Percentiles rank a stretch among this genome's conserved stretches.
These are phyloP conservation scores for Ptiloglossa arizonensis DNA, from an alignment of 1,140 invertebrate species.

Conservation along the genomic window DNA sequence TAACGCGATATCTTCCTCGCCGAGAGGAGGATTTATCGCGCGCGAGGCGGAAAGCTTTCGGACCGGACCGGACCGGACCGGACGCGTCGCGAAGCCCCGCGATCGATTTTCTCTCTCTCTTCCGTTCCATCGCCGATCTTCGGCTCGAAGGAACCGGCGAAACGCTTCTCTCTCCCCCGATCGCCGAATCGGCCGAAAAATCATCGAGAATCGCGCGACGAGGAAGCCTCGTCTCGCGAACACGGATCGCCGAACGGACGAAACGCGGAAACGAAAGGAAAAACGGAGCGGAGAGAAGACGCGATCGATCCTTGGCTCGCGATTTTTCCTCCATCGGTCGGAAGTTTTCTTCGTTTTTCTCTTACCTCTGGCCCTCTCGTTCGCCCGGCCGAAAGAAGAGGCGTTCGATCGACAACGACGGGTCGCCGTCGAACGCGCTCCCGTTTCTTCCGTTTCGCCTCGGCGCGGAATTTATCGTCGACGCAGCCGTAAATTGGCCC, in stretches of 20 bases:
- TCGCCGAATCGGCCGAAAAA: slow-evolving; percentile 73
- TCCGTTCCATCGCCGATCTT: slow-evolving; percentile 31
- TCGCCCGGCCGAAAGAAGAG: too few species aligned
- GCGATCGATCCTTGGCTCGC: neutral
- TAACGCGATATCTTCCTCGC: slow-evolving; percentile 58
- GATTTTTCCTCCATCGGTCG: too few species aligned
- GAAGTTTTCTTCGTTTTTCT: too few species aligned
- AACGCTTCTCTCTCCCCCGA: slow-evolving; percentile 67
- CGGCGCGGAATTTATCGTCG: slow-evolving; percentile 33
- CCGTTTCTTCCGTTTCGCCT: slow-evolving; percentile 21
- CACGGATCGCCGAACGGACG: neutral
- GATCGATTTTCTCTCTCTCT: slow-evolving; percentile 68
- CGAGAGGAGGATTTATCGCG: slow-evolving; percentile 62
- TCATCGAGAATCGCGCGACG: slow-evolving; percentile 17
- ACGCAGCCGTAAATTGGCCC: slow-evolving; percentile 59
- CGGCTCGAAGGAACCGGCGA: slow-evolving; percentile 65
- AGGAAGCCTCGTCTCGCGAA: neutral
- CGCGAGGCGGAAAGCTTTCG: slow-evolving; percentile 64
- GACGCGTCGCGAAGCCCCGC: slow-evolving; percentile 62
- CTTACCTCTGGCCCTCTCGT: too few species aligned
- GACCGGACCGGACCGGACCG: slow-evolving; percentile 61
- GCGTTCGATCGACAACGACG: slow-evolving; percentile 26
- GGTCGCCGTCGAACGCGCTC: slow-evolving; percentile 6
- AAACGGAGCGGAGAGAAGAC: too few species aligned
- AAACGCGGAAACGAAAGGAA: too few species aligned